Evolutionary conservation across 2,888 invertebrate genomes (phyloP).

Genomic region (Drosophila mulleri): DNA sequence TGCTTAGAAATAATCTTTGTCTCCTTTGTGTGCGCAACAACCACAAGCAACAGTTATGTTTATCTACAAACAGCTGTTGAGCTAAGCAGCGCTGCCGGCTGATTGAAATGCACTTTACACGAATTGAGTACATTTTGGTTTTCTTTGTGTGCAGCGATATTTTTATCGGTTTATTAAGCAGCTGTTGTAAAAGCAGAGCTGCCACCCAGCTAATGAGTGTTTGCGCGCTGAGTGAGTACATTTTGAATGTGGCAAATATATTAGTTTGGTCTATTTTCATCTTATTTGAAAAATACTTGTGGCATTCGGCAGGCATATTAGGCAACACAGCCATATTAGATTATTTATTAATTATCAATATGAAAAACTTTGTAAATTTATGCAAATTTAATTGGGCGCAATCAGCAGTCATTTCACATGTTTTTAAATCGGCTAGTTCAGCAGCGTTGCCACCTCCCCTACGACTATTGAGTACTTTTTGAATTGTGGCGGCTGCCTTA

Average conservation of each 20-base stretch:
- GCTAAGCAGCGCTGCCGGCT: slow-evolving; percentile 32
- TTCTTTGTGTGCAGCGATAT: not conserved
- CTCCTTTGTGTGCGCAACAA: slow-evolving; percentile 37
- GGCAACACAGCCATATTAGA: not conserved
- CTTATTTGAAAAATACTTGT: too few species aligned
- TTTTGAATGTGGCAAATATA: too few species aligned
- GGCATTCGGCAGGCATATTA: too few species aligned
- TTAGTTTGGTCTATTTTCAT: too few species aligned
- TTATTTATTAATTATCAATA: not conserved
- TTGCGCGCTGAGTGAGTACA: not conserved
- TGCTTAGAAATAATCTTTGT: not conserved
- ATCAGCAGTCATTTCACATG: slow-evolving; percentile 12
- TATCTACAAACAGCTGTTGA: slow-evolving; percentile 12
- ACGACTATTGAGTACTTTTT: slow-evolving; percentile 23
- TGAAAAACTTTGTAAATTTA: not conserved
- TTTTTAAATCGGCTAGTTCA: not conserved
- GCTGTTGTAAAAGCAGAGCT: not conserved
- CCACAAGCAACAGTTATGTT: slow-evolving; percentile 30
- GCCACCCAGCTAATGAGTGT: not conserved
- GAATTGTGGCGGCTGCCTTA: slow-evolving; percentile 27
- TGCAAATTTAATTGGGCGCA: slow-evolving; percentile 8
- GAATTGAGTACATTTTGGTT: not conserved
- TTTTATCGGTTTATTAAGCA: not conserved
- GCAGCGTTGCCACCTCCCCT: slow-evolving; percentile 24
- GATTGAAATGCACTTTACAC: slow-evolving; percentile 11